Base-by-base conservation (phyloP, 2,797 vertebrate genomes). In the Paramormyrops hopkinsi region DNA sequence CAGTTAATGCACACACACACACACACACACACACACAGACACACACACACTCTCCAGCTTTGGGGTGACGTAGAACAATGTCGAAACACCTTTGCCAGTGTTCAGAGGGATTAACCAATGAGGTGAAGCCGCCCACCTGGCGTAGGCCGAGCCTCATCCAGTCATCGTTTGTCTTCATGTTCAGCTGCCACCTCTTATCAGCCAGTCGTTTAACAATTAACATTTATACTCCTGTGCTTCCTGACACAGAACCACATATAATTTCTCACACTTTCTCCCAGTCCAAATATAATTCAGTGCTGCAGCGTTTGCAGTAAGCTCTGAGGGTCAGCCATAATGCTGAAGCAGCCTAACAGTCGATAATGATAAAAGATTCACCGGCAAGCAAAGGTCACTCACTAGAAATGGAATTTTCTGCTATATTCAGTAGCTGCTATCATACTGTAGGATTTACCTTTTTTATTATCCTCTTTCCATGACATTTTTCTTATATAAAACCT, bases 321-420 rank as follows among this genome's bases (percentile, higher is more conserved):
- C 25, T 51, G 44, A 51, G 54, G 25, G 83, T 85, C 54, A 44
- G 59, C 12, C n/a, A 1, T 69, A 59, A 86, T 73, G 56, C 59
- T 12, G 56, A 73, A 53, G 46, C 84, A 14, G 11, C 46, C 41
- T 22, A 86, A 69, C 41, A 86, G 83, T 86, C 82, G 7, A 69
- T 86, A 86, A 37, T 48, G 82, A 86, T 86, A 54, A 89, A 73
- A 89, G 59, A 86, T 76, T 86, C 48, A 73, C 89, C 29, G 62
- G 83, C 46, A n/a, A 29, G 22, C 46, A 5, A 65, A 82, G 56
- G 79, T 85, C 54, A 86, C 44, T 33, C 46, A 29, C 2, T 14
- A 50, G 83, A 89, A 86, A 86, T 62, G 59, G 89, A 86, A 25
- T 89, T 44, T 73, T 5, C 51, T 48, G 69, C 85, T 46, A 86